Evolutionary conservation across 2,888 invertebrate species (phyloP), one percentile per base, ranked within the genome.

Genomic region (Tenthredo livida): DNA sequence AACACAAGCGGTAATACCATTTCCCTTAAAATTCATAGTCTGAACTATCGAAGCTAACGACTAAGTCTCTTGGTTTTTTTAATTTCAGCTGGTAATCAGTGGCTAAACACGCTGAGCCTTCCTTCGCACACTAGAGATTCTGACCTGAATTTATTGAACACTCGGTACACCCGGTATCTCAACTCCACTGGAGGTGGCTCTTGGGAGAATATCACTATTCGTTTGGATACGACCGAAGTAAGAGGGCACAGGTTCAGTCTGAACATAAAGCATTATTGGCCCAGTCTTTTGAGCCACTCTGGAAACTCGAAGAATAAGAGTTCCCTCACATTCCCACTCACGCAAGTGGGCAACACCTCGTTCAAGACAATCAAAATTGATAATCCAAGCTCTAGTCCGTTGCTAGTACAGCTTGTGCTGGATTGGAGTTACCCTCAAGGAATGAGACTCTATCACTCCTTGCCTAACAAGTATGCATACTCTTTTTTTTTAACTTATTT

Each of bases 361-460:
- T 94, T 95, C 89, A 94, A 95, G 91, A 95, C 95, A 85, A 93
- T 98, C 89, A 95, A 95, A 84, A 94, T 97, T 88, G 95, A 95
- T 91, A 98, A 98, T 94, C 97, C 98, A 50, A 94, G 96, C 78
- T 95, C 95, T 87, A 95, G 95, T 90, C 95, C 96, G 86, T 93
- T 98, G 86, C 94, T 97, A 86, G 94, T 97, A 89, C 98, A 98
- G 92, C 93, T 96, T 85, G 94, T 97, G n/a, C 95, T 97, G 89
- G 95, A 97, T 89, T 95, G 95, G 89, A 94, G 94, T 88, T 97
- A 97, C 93, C 97, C 97, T 15, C 95, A 94, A 91, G 95, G 96
- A 86, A 94, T 95, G 86, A 94, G 93, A 87, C 90, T 95, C 85
- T 93, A 94, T 87, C 94, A 94, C 87, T 94, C 94, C 61, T 90